Base-by-base conservation (phyloP, 1,140 invertebrate species). In the Mactra quadrangularis region DNA sequence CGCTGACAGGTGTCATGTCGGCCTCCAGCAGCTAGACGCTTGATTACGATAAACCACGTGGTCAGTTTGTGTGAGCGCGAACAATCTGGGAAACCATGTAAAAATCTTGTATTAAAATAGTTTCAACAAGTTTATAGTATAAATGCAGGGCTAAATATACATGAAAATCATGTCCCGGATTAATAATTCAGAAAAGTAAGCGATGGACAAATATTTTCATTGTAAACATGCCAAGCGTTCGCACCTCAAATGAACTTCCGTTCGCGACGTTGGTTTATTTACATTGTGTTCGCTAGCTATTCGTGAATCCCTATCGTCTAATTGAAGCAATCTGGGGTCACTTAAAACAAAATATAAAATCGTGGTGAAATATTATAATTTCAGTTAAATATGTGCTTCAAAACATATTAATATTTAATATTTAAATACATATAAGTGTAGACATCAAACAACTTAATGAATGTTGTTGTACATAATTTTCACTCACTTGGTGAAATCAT, bases 181-280 rank as follows among this genome's bases (percentile, higher is more conserved):
- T 81, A 81, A 19, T 78, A 7, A 27, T n/a, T n/a, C 29, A 57
- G 77, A 81, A 81, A 81, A 71, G 77, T 71, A 81, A 81, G 71
- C 59, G 77, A 53, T 55, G 68, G 70, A 55, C 75, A 79, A 84
- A 84, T 84, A 84, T 84, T 84, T 64, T 84, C 75, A 72, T n/a
- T 62, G 83, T 84, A 84, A 84, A 84, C 83, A 84, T 84, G 83
- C 62, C 83, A 84, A 25, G 41, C 31, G 55, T 38, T 35, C 33
- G 45, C 25, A 78, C 83, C 59, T 74, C 59, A 53, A 64, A 53
- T 66, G 68, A 72, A 72, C 76, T 84, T 79, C 83, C 68, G 75
- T 55, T 64, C 66, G 29, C 3, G 45, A 50, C 29, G 50, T 15
- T 29, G 27, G 50, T 66, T 55, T 75, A 31, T 78, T 79, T 78